Evolutionary conservation across 2,888 invertebrate species (phyloP), one percentile per base, ranked within the genome.

Genomic region (Thera obeliscata): DNA sequence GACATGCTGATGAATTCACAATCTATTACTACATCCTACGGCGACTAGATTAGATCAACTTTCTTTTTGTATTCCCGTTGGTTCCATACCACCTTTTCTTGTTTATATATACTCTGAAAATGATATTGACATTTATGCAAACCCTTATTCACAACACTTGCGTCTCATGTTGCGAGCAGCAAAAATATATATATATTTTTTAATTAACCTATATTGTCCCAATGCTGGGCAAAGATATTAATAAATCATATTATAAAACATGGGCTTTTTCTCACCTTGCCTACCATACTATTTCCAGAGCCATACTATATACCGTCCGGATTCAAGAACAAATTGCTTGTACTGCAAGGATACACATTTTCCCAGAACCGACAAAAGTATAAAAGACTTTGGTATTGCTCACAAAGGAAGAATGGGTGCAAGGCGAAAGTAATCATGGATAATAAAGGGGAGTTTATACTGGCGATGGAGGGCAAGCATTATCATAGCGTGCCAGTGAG

Each of bases 261-360:
- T 1, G 9, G 43, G 2, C 43, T 46, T 48, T 55, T 49, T 48
- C n/a, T 50, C 60, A 22, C 11, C 36, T 52, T 33, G 22, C 50
- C 4, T 3, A 5, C 38, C 2, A 41, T 60, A 7, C 64, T 55
- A 3, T 49, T 64, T 65, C n/a, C 67, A 78, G 76, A 74, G 46
- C 76, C 69, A 7, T 71, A 63, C 33, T 73, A 78, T 46, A 73
- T 80, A 62, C 76, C 78, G 4, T 70, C 72, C 11, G 70, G 73
- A 8, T 66, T 68, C n/a, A 79, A 78, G 50, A 72, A 74, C 9
- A 67, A 69, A 49, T 38, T 69, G 9, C 63, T 77, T 7, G 67
- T 82, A 55, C 61, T 80, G 8, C 61, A 75, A 0, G 77, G 81
- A 0, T 84, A 72, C 52, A 83, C 84, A 0, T 85, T 79, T 56